Conservation (phyloP, 2,797 vertebrate genomes). For the Pyrocephalus nanus region DNA sequence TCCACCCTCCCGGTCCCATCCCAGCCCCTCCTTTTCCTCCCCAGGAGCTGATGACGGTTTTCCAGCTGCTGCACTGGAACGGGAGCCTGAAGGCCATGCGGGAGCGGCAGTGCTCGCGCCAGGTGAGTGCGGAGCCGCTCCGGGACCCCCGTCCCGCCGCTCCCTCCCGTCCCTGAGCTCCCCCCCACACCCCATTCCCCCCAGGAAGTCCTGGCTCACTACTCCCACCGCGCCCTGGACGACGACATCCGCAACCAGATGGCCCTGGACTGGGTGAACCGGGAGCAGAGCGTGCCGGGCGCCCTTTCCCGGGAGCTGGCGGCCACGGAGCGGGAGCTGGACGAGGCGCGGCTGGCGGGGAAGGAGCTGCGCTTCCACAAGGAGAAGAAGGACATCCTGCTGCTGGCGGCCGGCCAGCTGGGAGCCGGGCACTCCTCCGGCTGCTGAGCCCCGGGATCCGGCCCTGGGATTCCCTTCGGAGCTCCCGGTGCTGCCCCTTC, state of each 20-base stretch:
- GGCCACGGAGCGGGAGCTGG: conserved; percentile 89
- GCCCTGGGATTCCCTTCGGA: not conserved
- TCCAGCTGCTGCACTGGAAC: conserved; percentile 97
- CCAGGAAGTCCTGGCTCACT: conserved; percentile 97
- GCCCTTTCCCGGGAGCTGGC: conserved; percentile 89
- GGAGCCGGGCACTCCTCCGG: conserved; percentile 81
- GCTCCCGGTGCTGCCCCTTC: not conserved
- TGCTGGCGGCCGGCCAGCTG: conserved; percentile 83
- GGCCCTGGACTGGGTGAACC: conserved; percentile 96
- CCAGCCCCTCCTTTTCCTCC: not conserved
- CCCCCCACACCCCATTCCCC: not conserved
- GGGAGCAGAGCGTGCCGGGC: conserved; percentile 86
- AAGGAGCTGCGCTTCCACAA: conserved; percentile 94
- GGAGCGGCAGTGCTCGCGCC: conserved; percentile 94
- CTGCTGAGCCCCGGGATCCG: conserved; percentile 60
- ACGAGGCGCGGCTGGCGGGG: conserved; percentile 92
- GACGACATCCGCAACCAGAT: conserved; percentile 97
- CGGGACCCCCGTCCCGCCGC: rapidly evolving
- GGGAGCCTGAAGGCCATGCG: conserved; percentile 98
- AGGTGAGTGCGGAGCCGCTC: conserved; percentile 57
- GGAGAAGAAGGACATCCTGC: conserved; percentile 83
- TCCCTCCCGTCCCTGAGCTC: not conserved
- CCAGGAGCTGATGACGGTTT: conserved; percentile 98
- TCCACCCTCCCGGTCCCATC: not conserved
- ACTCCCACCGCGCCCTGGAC: conserved; percentile 95